A percentile compares a stretch with the other conserved stretches of the same genome.
These are phyloP conservation scores for Thamnaconus septentrionalis DNA, from an alignment of 2,113 vertebrate genomes.

Conservation along the genomic window DNA sequence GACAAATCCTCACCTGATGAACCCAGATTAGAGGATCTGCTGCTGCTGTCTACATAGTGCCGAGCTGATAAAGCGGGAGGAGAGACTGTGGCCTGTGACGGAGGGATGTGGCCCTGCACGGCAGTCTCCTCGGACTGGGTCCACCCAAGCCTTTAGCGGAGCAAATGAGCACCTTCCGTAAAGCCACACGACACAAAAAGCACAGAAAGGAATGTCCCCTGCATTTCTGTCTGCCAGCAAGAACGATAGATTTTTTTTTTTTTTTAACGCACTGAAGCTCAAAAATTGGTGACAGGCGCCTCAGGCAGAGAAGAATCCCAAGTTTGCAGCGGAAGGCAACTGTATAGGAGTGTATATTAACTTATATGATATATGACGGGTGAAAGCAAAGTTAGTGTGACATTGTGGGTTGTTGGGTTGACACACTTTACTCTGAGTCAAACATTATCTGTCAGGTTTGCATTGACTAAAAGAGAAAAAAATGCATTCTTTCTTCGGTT, in stretches of 20 bases:
- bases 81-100: conserved; percentile 18
- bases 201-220: conserved; percentile 68
- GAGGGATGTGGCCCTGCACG: conserved; percentile 39
- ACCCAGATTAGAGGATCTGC: conserved; percentile 15
- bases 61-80: conserved; percentile 25
- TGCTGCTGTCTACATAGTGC: conserved; percentile 17
- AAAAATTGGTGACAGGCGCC: conserved; percentile 31
- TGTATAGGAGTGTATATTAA: too few relatives aligned
- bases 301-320: conserved; percentile 22
- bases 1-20: conserved; percentile 29
- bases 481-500: too few relatives aligned
- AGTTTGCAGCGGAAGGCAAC: background rate
- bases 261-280: conserved; percentile 52
- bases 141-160: conserved; percentile 62
- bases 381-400: too few relatives aligned
- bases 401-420: too few relatives aligned
- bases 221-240: conserved; percentile 54
- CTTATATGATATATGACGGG: too few relatives aligned
- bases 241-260: background rate
- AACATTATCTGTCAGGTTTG: too few relatives aligned
- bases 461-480: too few relatives aligned
- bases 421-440: too few relatives aligned
- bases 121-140: conserved; percentile 53
- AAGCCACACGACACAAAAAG: conserved; percentile 78
- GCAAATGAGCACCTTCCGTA: conserved; percentile 75